Evolutionary conservation across 2,797 vertebrate species (phyloP).

Genomic region (Phalanger gymnotis): DNA sequence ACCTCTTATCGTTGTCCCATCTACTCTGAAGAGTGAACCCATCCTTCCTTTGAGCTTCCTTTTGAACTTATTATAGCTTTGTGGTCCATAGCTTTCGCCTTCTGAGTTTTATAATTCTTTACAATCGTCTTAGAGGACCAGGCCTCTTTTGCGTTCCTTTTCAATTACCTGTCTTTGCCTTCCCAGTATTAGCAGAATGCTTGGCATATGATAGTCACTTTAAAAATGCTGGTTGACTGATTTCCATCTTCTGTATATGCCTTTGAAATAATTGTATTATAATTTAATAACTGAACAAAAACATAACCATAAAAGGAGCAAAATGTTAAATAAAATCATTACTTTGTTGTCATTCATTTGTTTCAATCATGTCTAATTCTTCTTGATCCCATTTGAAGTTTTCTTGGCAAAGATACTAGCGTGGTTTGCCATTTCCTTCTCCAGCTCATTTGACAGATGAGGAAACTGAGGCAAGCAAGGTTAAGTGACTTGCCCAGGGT

Average conservation of each 20-base stretch:
- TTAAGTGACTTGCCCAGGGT: not conserved
- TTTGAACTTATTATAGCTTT: not conserved
- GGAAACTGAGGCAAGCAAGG: not conserved
- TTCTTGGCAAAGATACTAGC: not conserved
- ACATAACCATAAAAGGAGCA: not conserved
- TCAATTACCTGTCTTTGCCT: not conserved
- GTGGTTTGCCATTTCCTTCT: not conserved
- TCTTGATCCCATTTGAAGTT: not conserved
- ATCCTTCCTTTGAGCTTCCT: not conserved
- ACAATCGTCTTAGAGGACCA: not conserved
- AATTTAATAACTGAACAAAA: not conserved
- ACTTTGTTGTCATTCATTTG: not conserved
- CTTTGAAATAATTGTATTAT: not conserved
- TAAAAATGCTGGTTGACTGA: not conserved
- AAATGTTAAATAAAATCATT: not conserved
- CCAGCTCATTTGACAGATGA: not conserved
- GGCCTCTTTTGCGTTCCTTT: not conserved
- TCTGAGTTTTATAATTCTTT: not conserved
- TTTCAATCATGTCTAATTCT: not conserved
- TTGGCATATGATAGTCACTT: not conserved
- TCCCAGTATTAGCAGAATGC: not conserved
- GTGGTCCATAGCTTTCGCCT: not conserved
- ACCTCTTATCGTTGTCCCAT: not conserved
- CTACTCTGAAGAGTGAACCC: not conserved
- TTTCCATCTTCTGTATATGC: not conserved